Percentiles rank a stretch among this genome's conserved stretches.
phyloP scores from a whole-genome alignment of 2,888 invertebrate species.

The Metalampra italica region DNA sequence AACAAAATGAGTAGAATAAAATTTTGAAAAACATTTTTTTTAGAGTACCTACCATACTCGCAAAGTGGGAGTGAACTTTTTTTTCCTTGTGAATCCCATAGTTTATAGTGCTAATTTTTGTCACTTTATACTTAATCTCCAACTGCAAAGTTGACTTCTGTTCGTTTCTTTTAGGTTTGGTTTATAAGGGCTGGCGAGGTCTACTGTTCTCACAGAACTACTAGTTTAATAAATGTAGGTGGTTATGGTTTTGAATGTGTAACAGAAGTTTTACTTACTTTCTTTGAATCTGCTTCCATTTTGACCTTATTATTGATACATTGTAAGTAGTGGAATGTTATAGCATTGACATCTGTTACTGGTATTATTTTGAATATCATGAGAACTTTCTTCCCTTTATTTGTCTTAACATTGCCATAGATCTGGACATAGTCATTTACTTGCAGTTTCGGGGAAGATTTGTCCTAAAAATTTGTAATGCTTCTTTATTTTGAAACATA shows the following conservation, averaged over 20 bases:
- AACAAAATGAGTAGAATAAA: no score
- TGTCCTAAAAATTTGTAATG: slow-evolving; percentile 47
- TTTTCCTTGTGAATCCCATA: no score
- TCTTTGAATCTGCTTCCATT: slow-evolving; percentile 71
- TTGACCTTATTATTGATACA: slow-evolving; percentile 71
- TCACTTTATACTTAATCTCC: no score
- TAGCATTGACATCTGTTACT: slow-evolving; percentile 64
- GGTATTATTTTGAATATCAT: slow-evolving; percentile 73
- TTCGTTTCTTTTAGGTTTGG: no score
- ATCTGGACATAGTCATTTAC: slow-evolving; percentile 72
- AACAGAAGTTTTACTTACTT: slow-evolving; percentile 46
- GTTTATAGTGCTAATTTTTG: no score
- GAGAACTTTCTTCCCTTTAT: slow-evolving; percentile 68
- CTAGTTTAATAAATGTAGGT: no score
- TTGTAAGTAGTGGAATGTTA: slow-evolving; percentile 73
- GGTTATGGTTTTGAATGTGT: background rate
- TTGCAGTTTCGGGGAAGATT: slow-evolving; percentile 65
- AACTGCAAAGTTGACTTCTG: no score
- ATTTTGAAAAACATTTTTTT: no score
- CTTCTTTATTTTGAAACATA: background rate
- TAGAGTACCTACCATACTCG: no score
- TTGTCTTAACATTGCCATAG: slow-evolving; percentile 71
- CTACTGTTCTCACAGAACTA: no score
- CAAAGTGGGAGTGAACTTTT: no score
- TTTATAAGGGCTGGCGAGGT: no score